Percentiles rank a stretch among this genome's conserved stretches.
These are phyloP conservation scores for Hylomyscus alleni DNA, from an alignment of 2,797 vertebrate species.

Conservation along the genomic window DNA sequence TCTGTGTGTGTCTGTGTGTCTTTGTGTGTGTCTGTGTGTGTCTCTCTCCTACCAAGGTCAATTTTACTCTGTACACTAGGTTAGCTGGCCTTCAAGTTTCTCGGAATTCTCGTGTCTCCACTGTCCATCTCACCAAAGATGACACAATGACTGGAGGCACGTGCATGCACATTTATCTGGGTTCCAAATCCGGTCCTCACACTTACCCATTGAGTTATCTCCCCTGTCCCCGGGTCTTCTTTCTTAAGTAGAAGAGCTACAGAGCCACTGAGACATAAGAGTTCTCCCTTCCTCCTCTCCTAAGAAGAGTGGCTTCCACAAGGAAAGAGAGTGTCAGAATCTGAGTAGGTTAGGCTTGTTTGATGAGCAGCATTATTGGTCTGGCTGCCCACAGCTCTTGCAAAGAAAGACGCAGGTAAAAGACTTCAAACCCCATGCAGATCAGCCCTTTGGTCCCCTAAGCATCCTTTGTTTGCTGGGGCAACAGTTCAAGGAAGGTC, in stretches of 20 bases:
- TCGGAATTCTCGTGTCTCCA: background rate
- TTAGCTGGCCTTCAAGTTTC: background rate
- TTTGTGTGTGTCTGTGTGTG: background rate
- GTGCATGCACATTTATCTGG: background rate
- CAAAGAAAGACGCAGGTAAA: slow-evolving; percentile 65
- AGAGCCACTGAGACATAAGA: background rate
- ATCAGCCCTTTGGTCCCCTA: slow-evolving; percentile 79
- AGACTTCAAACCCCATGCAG: slow-evolving; percentile 80
- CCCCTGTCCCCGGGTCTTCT: background rate
- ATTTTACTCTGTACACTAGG: background rate
- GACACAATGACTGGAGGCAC: background rate
- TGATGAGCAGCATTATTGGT: slow-evolving; percentile 76
- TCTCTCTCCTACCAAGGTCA: background rate
- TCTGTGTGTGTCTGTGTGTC: background rate
- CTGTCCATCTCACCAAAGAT: background rate
- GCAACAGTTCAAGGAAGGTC: slow-evolving; percentile 81
- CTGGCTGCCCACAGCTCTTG: slow-evolving; percentile 69
- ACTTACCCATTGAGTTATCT: no score
- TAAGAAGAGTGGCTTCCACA: slow-evolving; percentile 41
- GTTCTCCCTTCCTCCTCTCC: background rate
- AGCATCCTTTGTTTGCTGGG: slow-evolving; percentile 82
- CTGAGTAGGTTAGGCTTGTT: slow-evolving; percentile 51
- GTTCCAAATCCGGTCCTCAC: background rate
- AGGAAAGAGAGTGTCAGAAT: slow-evolving; percentile 66
- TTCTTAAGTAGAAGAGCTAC: slow-evolving; percentile 37